Evolutionary conservation across 1,140 invertebrate genomes (phyloP).

Genomic region (Oryctes rhinoceros): DNA sequence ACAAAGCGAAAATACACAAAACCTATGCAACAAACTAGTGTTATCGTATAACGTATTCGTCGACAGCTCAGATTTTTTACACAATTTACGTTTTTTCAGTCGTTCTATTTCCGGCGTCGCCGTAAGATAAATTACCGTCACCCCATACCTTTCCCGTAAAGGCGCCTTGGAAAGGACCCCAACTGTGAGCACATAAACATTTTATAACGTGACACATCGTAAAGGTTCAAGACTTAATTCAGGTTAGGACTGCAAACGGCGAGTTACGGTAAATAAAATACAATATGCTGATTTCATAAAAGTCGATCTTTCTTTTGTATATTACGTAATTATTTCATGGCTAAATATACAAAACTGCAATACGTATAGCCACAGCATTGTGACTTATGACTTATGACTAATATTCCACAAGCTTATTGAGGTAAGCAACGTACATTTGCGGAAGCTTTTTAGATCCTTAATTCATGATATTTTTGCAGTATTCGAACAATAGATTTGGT

Average conservation of each 20-base stretch:
- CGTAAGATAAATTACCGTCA: constrained; percentile 19
- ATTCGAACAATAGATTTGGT: too few relatives aligned
- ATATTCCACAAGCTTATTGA: too few relatives aligned
- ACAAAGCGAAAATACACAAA: too few relatives aligned
- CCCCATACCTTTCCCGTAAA: constrained; percentile 6
- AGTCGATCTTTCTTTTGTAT: not conserved
- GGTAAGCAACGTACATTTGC: too few relatives aligned
- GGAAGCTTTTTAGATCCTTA: too few relatives aligned
- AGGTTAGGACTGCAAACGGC: not conserved
- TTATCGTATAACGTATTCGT: too few relatives aligned
- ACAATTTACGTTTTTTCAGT: constrained; percentile 23
- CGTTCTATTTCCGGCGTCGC: constrained; percentile 3
- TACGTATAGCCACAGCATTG: too few relatives aligned
- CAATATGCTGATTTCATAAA: not conserved
- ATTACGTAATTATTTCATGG: too few relatives aligned
- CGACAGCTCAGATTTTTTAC: not conserved
- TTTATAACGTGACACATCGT: constrained; percentile 26
- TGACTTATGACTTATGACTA: too few relatives aligned
- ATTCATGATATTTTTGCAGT: too few relatives aligned
- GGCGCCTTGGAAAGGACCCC: not conserved
- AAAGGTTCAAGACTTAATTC: not conserved
- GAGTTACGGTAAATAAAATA: constrained; percentile 12
- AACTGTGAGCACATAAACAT: constrained; percentile 1
- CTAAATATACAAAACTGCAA: too few relatives aligned
- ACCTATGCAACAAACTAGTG: too few relatives aligned